Evolutionary conservation across 2,797 vertebrate genomes (phyloP).

Genomic region (Sebastes kiyomatsui): DNA sequence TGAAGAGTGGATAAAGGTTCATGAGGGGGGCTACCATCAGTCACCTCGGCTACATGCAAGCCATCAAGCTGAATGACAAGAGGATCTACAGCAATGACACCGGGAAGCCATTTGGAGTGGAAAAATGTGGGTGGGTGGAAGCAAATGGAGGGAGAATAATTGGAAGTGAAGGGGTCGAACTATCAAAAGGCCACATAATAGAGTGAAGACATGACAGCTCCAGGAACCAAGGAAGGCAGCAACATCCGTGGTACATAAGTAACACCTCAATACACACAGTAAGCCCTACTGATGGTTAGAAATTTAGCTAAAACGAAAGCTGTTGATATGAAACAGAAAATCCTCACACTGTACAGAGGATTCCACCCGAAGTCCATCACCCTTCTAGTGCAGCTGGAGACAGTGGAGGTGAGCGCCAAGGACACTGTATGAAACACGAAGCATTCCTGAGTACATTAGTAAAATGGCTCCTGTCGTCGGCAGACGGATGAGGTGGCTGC

Average conservation of each 20-base stretch:
- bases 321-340: slow-evolving; percentile 2
- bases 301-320: neutral
- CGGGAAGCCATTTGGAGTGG: slow-evolving; percentile 45
- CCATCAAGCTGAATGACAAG: slow-evolving; percentile 47
- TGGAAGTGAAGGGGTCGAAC: slow-evolving; percentile 42
- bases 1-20: slow-evolving; percentile 24
- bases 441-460: slow-evolving; percentile 66
- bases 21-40: slow-evolving; percentile 28
- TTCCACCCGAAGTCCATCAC: slow-evolving; percentile 15
- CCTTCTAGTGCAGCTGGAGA: slow-evolving; percentile 29
- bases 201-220: slow-evolving; percentile 9
- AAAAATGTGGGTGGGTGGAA: slow-evolving; percentile 33
- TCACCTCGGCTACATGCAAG: slow-evolving; percentile 16
- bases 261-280: neutral
- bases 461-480: slow-evolving; percentile 69
- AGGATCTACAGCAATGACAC: slow-evolving; percentile 48
- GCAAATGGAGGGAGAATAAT: slow-evolving; percentile 58
- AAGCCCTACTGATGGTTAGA: neutral
- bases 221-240: neutral
- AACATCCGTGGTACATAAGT: neutral
- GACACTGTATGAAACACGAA: slow-evolving; percentile 61
- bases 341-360: neutral
- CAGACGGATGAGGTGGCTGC: slow-evolving; percentile 66
- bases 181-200: slow-evolving; percentile 34
- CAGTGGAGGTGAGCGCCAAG: slow-evolving; percentile 58